phyloP scores from a whole-genome alignment of 1,140 invertebrate genomes.

The Papilio aristodemus region DNA sequence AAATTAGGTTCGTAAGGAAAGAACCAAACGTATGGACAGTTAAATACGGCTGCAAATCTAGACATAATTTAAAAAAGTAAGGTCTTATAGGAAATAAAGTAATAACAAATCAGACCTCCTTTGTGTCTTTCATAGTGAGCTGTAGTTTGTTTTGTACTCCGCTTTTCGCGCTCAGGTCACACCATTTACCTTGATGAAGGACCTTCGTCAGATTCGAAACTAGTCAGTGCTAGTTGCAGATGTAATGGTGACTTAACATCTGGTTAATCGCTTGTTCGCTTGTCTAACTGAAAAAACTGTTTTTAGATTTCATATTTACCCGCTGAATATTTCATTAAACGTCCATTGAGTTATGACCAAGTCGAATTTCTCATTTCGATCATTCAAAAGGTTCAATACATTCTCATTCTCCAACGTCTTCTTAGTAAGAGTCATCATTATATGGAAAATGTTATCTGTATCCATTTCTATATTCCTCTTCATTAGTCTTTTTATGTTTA shows the following conservation, averaged over 20 bases:
- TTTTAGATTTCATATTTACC: constrained; percentile 36
- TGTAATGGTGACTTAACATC: no score
- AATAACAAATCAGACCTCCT: not conserved
- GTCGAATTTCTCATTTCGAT: constrained; percentile 41
- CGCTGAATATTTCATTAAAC: constrained; percentile 40
- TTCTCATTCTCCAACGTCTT: constrained; percentile 31
- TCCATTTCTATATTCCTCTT: constrained; percentile 25
- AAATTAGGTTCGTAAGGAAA: constrained; percentile 41
- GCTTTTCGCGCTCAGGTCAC: no score
- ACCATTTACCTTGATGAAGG: no score
- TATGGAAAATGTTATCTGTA: constrained; percentile 14
- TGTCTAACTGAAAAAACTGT: no score
- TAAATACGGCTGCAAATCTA: constrained; percentile 41
- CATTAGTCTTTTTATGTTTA: constrained; percentile 35
- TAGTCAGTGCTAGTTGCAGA: no score
- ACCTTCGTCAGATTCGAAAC: no score
- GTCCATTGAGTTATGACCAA: constrained; percentile 45
- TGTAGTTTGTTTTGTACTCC: no score
- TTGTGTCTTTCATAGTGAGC: no score
- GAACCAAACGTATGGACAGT: constrained; percentile 47
- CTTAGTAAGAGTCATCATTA: constrained; percentile 15
- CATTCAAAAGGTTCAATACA: constrained; percentile 35
- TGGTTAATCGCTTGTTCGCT: no score
- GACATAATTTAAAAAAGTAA: constrained; percentile 29
- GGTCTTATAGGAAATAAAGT: no score